Percentiles rank a stretch among this genome's conserved stretches.
These are phyloP conservation scores for Corydoras maculifer DNA, from an alignment of 2,113 vertebrate genomes.

Conservation along the genomic window DNA sequence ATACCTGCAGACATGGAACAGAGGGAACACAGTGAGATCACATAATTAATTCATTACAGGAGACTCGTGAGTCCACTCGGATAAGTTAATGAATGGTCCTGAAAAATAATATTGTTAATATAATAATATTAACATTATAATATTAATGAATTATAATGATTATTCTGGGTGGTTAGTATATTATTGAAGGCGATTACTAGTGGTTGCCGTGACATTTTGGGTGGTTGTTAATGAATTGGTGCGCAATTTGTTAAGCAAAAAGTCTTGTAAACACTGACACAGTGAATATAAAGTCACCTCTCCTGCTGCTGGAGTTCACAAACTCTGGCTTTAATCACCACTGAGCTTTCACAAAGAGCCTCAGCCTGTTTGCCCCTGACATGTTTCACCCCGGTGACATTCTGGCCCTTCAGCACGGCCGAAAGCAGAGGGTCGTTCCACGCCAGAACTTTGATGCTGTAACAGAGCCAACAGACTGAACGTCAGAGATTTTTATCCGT, in stretches of 20 bases:
- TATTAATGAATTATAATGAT: too few species aligned
- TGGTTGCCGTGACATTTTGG: too few species aligned
- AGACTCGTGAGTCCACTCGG: too few species aligned
- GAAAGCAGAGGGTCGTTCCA: slow-evolving; percentile 75
- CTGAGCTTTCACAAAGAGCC: slow-evolving; percentile 56
- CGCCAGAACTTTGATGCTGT: slow-evolving; percentile 24
- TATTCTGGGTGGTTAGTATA: too few species aligned
- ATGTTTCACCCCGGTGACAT: slow-evolving; percentile 60
- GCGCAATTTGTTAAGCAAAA: neutral
- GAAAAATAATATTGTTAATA: too few species aligned
- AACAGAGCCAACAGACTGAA: neutral
- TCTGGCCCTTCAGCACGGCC: slow-evolving; percentile 74
- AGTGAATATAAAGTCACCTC: slow-evolving; percentile 50
- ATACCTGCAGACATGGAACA: slow-evolving; percentile 51
- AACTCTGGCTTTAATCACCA: slow-evolving; percentile 64
- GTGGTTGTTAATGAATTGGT: too few species aligned
- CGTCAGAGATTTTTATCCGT: too few species aligned
- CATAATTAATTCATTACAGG: neutral
- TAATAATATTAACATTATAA: too few species aligned
- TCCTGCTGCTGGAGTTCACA: slow-evolving; percentile 54
- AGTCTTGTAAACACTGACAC: neutral
- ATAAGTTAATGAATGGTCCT: too few species aligned
- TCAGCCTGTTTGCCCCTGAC: slow-evolving; percentile 61
- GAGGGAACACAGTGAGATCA: neutral
- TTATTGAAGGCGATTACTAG: too few species aligned